Base-by-base conservation (phyloP, 37 sponge, comb jelly and placozoan species). In the Spongia lamella region DNA sequence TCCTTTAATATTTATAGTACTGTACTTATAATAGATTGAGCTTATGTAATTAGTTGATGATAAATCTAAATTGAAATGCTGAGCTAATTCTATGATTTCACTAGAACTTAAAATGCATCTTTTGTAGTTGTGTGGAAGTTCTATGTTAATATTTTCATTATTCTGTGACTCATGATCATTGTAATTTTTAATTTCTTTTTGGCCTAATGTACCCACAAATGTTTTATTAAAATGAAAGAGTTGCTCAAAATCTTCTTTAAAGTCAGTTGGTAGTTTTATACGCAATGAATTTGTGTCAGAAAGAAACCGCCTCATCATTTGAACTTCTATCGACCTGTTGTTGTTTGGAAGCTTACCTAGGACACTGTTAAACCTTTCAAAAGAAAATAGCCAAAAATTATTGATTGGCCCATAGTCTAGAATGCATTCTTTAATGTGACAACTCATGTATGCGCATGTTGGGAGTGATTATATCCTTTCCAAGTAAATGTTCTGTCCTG, bases 241-340 rank as follows among this genome's bases (percentile, higher is more conserved):
- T 38, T 36, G 39, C 17, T 36, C 36, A 40, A 66, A 66, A 34
- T 66, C 40, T 5, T 66, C 40, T 22, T 3, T 14, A 66, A 35
- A 66, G 34, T 66, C 67, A 21, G 1, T 9, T 7, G 67, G 67
- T 43, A 43, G 9, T 43, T 5, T 9, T 43, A 43, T 9, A 13
- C 9, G 5, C 5, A 9, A 5, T 43, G 47, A 13, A 9, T 43
- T 9, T 13, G 47, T 9, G 9, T 83, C 84, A 1, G 34, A 7
- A 14, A 57, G 27, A 56, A 83, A 66, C 14, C 66, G 53, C 7
- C 65, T 15, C 72, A 70, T n/a, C n/a, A n/a, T n/a, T n/a, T n/a
- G n/a, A n/a, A n/a, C n/a, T n/a, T n/a, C n/a, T n/a, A n/a, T n/a
- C n/a, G n/a, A n/a, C n/a, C n/a, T n/a, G n/a, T n/a, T n/a, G n/a